Conservation (phyloP, 1,140 invertebrate genomes). For the Bactericera cockerelli region DNA sequence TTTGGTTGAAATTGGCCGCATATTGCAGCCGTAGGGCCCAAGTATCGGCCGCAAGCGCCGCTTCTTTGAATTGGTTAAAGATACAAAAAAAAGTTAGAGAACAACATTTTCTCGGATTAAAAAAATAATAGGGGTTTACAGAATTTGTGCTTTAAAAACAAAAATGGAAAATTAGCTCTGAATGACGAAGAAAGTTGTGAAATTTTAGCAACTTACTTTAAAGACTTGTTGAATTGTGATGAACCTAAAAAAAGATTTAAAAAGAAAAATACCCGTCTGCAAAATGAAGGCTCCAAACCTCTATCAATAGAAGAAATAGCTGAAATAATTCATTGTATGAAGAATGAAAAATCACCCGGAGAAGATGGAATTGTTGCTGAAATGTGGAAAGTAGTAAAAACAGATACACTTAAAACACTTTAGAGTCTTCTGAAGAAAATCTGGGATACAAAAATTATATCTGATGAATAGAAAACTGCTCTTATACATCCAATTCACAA, state of each 20-base stretch:
- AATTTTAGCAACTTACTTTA: background rate
- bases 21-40: too few species aligned
- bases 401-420: conserved; percentile 1
- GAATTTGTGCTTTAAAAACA: conserved; percentile 3
- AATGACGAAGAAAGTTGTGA: conserved; percentile 9
- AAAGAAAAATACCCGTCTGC: background rate
- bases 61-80: too few species aligned
- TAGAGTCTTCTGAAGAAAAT: background rate
- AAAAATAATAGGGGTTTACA: conserved; percentile 14
- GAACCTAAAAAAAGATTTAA: conserved; percentile 7
- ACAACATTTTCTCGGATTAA: too few species aligned
- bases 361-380: conserved; percentile 21
- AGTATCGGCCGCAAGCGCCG: too few species aligned
- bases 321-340: conserved; percentile 15
- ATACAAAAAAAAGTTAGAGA: too few species aligned
- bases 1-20: too few species aligned
- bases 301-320: conserved; percentile 11
- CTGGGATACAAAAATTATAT: conserved; percentile 19
- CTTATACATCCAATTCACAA: conserved; percentile 11
- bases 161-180: conserved; percentile 5
- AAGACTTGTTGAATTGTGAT: conserved; percentile 2
- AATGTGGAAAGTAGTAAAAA: conserved; percentile 17
- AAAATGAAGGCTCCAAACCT: background rate
- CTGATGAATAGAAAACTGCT: conserved; percentile 13
- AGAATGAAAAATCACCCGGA: conserved; percentile 22